Conservation (phyloP, 2,113 vertebrate species). For the Dipodomys ordii region DNA sequence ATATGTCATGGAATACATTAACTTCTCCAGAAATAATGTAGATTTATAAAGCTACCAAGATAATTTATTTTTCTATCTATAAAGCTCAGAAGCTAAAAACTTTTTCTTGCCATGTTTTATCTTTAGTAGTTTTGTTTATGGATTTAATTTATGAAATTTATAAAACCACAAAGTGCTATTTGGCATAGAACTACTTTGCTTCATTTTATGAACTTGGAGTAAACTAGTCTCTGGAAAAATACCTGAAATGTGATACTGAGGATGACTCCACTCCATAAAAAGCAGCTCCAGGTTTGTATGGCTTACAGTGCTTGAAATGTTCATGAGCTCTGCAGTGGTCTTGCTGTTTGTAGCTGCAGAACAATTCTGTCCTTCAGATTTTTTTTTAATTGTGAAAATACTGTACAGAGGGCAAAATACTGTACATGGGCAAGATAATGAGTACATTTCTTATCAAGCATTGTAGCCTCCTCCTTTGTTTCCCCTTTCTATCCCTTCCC, state of each 20-base stretch:
- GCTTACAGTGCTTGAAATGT: constrained; percentile 52
- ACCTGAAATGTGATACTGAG: constrained; percentile 23
- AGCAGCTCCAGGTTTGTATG: constrained; percentile 19
- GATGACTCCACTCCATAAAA: not conserved
- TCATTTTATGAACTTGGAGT: constrained; percentile 22
- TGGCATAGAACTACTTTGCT: constrained; percentile 36
- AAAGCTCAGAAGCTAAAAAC: constrained; percentile 23
- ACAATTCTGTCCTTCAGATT: constrained; percentile 25
- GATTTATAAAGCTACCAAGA: constrained; percentile 27
- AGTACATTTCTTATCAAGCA: no score
- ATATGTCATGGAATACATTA: constrained; percentile 12
- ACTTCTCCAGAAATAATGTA: constrained; percentile 22
- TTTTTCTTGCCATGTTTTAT: constrained; percentile 18
- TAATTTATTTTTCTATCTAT: constrained; percentile 67
- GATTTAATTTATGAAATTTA: constrained; percentile 49
- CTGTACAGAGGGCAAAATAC: no score
- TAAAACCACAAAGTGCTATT: constrained; percentile 42
- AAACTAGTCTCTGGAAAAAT: constrained; percentile 34
- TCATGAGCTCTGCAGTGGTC: not conserved
- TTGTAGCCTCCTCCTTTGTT: no score
- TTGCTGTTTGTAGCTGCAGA: constrained; percentile 52
- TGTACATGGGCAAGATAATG: no score
- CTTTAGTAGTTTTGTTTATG: constrained; percentile 49
- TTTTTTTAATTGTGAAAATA: no score
- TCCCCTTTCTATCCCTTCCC: no score